Evolutionary conservation across 1,140 invertebrate species (phyloP).

Genomic region (Drosophila lini): DNA sequence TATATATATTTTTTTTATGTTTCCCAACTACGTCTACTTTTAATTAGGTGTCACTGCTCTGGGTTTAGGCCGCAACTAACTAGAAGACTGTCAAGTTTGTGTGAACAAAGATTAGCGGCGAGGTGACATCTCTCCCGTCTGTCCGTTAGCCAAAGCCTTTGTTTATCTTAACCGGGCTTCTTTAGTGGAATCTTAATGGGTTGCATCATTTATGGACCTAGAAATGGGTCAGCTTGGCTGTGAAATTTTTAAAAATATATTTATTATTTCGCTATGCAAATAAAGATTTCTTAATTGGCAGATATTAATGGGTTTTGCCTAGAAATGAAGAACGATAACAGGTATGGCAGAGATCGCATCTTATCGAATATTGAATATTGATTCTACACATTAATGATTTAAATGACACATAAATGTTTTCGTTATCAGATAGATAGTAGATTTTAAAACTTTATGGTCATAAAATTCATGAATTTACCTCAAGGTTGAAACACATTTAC

Average conservation of each 20-base stretch:
- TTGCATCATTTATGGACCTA: conserved; percentile 54
- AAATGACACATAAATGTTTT: neutral
- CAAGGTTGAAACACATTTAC: no score
- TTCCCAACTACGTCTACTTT: conserved; percentile 10
- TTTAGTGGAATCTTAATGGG: conserved; percentile 43
- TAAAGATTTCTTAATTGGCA: neutral
- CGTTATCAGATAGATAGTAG: neutral
- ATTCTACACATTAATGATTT: neutral
- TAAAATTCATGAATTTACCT: neutral
- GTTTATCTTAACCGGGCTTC: conserved; percentile 47
- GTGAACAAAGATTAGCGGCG: conserved; percentile 65
- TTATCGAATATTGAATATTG: neutral
- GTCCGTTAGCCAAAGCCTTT: conserved; percentile 63
- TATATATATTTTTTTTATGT: conserved; percentile 5
- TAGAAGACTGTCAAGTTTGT: conserved; percentile 48
- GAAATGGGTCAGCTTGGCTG: conserved; percentile 39
- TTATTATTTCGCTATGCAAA: conserved; percentile 5
- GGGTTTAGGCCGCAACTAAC: conserved; percentile 15
- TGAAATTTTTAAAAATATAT: conserved; percentile 8
- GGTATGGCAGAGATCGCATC: neutral
- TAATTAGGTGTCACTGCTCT: conserved; percentile 56
- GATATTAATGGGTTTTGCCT: neutral
- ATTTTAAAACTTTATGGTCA: neutral
- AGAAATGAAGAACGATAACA: neutral
- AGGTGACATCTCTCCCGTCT: conserved; percentile 42